Evolutionary conservation across 2,797 vertebrate species (phyloP), one percentile per base, ranked within the genome.

Genomic region (Cyprinella venusta): DNA sequence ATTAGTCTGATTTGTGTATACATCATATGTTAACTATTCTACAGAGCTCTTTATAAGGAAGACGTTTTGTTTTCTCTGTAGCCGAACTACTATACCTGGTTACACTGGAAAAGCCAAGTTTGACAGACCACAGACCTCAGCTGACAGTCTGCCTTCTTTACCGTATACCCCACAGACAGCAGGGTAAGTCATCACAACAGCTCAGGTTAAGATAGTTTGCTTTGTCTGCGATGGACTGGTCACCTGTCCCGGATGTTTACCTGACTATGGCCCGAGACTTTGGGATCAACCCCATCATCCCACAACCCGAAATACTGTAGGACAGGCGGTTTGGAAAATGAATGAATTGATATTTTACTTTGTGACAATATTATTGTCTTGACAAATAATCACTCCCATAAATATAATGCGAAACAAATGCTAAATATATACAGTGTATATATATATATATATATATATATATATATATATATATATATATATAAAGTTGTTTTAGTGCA

Each of bases 101-200:
- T 95, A 95, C 71, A 91, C 92, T 33, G 94, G 93, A 81, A 95
- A 92, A 91, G 93, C 93, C 89, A 91, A 91, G 85, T 93, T 93
- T 85, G 90, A 89, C 89, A 88, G 88, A 90, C 91, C 86, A 83
- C 92, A 94, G 72, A 92, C 90, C 0, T 90, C 86, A 91, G 94
- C 93, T 89, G 92, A 89, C 89, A 89, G 90, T 89, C 88, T 93
- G 80, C 91, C 91, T 56, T 82, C 59, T 50, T 83, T 90, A 84
- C 86, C 87, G 7, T 63, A 83, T 87, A 91, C 94, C 89, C 89
- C 92, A 79, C 76, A 21, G 87, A 88, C 91, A 86, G 86, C 88
- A 88, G 82, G 91, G 93, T 96, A 92, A 92, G 92, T 93, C 74
- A 81, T 13, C n/a, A 59, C n/a, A 79, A 33, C 36, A 38, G 18